Evolutionary conservation across 2,113 vertebrate genomes (phyloP), one percentile per base, ranked within the genome.

Genomic region (Anolis sagrei): DNA sequence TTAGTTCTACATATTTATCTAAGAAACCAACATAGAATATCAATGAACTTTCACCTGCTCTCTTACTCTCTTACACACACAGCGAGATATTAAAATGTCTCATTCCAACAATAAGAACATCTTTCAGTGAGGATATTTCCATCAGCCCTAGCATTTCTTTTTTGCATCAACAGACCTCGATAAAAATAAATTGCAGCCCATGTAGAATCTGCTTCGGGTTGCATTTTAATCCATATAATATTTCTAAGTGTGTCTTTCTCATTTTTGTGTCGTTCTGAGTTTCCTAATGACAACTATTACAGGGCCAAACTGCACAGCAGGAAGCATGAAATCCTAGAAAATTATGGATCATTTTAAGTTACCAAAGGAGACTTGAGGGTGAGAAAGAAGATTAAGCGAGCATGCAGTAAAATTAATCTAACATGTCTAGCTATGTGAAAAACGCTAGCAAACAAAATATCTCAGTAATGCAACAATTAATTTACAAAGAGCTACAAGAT

Each of bases 371-470:
- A 51, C 7, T 82, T 13, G 1, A 73, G 82, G 3, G 72, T 49
- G 61, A 74, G 5, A 2, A 9, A 76, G 18, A 7, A 82, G 32
- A 86, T 32, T 62, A 27, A 76, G 49, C n/a, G 36, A 64, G 27
- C 11, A 70, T 34, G 64, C 62, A 70, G 29, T 23, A 72, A 76
- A 87, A 78, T 83, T 83, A 83, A 83, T 83, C 68, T 75, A 87
- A 16, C 39, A 27, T 29, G 54, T 64, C 81, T 51, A 34, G 80
- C 34, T 77, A 72, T 49, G 25, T 83, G 74, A 85, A 44, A 81
- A 79, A 54, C 34, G 74, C 85, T 84, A 75, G 69, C 90, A 87
- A 78, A 39, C 73, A 87, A 76, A 81, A 79, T 79, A 73, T 79
- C 44, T 84, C 83, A 82, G 58, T 1, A 75, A 62, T 70, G 49